These are phyloP conservation scores for Drosophila recens DNA, from an alignment of 2,888 invertebrate genomes.

Conservation along the genomic window DNA sequence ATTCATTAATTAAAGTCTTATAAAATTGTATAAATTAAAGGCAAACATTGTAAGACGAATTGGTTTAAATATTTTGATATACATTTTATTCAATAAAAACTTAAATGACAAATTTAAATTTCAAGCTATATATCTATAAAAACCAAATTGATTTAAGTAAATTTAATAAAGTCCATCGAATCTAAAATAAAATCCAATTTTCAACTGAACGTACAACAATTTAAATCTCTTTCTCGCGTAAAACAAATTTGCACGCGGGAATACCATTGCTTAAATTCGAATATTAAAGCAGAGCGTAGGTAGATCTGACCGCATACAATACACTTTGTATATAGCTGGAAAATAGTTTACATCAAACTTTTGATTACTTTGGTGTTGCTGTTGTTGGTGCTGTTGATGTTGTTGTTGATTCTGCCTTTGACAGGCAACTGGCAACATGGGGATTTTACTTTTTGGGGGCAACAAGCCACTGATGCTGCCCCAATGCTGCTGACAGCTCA, in stretches of 20 bases:
- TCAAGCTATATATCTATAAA: no score
- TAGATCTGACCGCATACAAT: constrained; percentile 1
- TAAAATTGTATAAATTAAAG: no score
- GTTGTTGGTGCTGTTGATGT: constrained; percentile 3
- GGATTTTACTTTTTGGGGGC: constrained; percentile 33
- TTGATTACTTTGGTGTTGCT: constrained; percentile 34
- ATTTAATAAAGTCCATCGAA: no score
- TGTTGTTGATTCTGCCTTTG: constrained; percentile 26
- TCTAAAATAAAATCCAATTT: no score
- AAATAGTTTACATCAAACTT: constrained; percentile 32
- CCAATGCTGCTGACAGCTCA: constrained; percentile 61
- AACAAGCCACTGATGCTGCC: constrained; percentile 13
- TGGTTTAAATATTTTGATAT: no score
- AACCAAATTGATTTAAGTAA: no score
- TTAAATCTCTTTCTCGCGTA: background rate
- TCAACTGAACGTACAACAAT: no score
- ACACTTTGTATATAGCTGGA: constrained; percentile 5
- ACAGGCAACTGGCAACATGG: constrained; percentile 31
- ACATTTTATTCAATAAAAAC: no score
- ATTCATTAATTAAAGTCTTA: no score
- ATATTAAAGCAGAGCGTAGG: background rate
- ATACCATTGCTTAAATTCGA: background rate
- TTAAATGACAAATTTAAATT: no score
- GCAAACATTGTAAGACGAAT: no score
- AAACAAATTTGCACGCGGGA: background rate